phyloP scores from a whole-genome alignment of 2,888 invertebrate species.

The Melanostoma mellinum region DNA sequence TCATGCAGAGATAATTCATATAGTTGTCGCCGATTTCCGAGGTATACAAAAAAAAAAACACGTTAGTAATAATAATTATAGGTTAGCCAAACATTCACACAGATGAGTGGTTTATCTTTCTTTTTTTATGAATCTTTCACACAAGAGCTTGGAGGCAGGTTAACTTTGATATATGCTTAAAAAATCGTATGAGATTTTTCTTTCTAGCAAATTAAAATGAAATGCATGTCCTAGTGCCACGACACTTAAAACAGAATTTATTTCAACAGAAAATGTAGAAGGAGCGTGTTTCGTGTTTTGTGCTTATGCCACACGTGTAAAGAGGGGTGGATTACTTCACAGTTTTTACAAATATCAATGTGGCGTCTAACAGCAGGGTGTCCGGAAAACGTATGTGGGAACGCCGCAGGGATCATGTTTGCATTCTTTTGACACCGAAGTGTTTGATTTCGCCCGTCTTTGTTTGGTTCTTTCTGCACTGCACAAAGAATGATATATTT shows the following conservation, averaged over 20 bases:
- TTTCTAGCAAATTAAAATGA: no score
- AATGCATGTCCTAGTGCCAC: background rate
- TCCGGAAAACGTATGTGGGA: conserved; percentile 69
- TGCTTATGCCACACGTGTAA: background rate
- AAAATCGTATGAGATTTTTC: no score
- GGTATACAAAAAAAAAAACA: conserved; percentile 60
- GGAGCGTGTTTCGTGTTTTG: conserved; percentile 5
- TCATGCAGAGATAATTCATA: conserved; percentile 75
- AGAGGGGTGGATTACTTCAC: conserved; percentile 58
- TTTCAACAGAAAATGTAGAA: background rate
- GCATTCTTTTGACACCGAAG: conserved; percentile 63
- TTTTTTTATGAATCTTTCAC: no score
- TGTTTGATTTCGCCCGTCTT: conserved; percentile 65
- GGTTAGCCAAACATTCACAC: conserved; percentile 5
- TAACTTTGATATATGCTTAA: no score
- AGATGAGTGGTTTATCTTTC: no score
- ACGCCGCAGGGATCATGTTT: conserved; percentile 68
- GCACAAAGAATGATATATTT: no score
- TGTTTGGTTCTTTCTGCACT: conserved; percentile 12
- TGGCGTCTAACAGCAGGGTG: conserved; percentile 62
- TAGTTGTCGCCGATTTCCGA: conserved; percentile 67
- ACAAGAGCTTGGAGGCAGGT: no score
- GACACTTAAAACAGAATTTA: background rate
- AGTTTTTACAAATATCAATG: conserved; percentile 51
- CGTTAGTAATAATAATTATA: conserved; percentile 20